Base-by-base conservation (phyloP, 2,888 invertebrate species). In the Tupiocoris notatus region DNA sequence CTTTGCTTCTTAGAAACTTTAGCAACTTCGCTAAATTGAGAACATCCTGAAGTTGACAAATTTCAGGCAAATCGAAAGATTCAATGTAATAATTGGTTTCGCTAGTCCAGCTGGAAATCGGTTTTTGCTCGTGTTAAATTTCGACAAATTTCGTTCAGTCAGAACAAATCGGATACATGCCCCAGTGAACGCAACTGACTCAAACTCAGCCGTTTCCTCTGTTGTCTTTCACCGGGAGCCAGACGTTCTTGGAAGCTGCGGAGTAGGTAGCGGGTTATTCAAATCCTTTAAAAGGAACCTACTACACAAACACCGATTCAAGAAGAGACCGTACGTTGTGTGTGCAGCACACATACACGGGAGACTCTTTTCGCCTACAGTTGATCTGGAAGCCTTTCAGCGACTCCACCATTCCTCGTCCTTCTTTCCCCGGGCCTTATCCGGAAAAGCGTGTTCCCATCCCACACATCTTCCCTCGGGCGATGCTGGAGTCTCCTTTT, bases 251-350 rank as follows among this genome's bases (percentile, higher is more conserved):
- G 7, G 63, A 20, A 7, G 21, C 21, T 20, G 21, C 21, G 2
- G 22, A 63, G 63, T 7, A 63, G 63, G 3, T n/a, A 16, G 63
- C 21, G 6, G 63, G 20, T 22, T 22, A 22, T 63, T 23, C 9
- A 63, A 63, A 22, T 23, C 63, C 23, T 63, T 63, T 63, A 63
- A 63, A 63, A 63, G 63, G 63, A 23, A 63, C 63, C 21, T 22
- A n/a, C 62, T 2, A 18, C 12, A 39, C 39, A 12, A 39, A 39
- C 39, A 39, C 39, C 39, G 39, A 39, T 12, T 39, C 39, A 39
- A 39, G 39, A 39, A 39, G 39, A 39, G 39, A 39, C 39, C 39
- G 39, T 7, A 12, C 12, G 39, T 39, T 39, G 39, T 39, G 12
- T 39, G 39, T 12, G 39, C 3, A 39, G 39, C 39, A 39, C 39